Conservation (phyloP, 2,888 invertebrate genomes). For the Lithophane ornitopus region DNA sequence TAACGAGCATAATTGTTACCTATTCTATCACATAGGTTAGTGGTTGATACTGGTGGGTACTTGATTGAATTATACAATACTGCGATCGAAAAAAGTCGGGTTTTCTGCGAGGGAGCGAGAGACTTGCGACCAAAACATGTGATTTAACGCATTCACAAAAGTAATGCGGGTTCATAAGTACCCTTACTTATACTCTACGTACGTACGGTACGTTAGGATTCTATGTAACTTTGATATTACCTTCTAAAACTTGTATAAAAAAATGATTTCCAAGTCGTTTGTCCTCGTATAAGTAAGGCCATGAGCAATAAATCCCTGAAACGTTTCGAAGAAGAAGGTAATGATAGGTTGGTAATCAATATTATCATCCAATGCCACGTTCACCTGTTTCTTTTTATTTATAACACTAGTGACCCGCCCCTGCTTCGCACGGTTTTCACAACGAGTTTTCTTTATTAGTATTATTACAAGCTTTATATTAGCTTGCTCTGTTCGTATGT, state of each 20-base stretch:
- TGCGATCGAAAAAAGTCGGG: background rate
- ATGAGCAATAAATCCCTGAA: constrained; percentile 36
- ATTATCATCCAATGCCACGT: constrained; percentile 15
- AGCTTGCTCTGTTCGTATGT: too few relatives aligned
- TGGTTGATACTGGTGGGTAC: background rate
- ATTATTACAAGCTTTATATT: too few relatives aligned
- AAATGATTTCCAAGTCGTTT: background rate
- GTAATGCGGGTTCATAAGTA: background rate
- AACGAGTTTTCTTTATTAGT: too few relatives aligned
- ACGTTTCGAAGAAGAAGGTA: constrained; percentile 35
- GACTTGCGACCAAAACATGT: background rate
- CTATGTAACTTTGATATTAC: too few relatives aligned
- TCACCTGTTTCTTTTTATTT: constrained; percentile 2
- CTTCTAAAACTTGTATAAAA: background rate
- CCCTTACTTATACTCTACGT: too few relatives aligned
- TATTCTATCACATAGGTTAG: background rate
- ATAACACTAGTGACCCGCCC: too few relatives aligned
- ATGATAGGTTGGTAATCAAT: constrained; percentile 34
- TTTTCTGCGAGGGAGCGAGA: background rate
- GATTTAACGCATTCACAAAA: background rate
- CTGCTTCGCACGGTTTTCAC: too few relatives aligned
- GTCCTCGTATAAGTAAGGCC: constrained; percentile 6
- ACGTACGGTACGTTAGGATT: too few relatives aligned
- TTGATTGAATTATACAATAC: background rate
- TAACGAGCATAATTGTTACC: background rate